These are phyloP conservation scores for Sminthurinus aureus DNA, from an alignment of 2,888 invertebrate genomes.

Conservation along the genomic window DNA sequence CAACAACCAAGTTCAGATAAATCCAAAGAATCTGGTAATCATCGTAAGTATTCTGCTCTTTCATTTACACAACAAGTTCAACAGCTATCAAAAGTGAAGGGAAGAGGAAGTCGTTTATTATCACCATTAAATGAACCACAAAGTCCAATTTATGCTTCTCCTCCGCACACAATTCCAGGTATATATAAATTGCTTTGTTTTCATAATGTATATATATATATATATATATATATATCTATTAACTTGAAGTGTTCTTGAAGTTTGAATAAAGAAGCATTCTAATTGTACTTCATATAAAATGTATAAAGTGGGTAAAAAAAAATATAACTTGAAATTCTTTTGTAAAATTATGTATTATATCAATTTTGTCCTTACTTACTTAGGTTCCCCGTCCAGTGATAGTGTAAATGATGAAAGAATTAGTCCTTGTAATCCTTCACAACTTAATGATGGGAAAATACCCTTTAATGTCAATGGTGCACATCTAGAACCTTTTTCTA, in stretches of 20 bases:
- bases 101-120: constrained; percentile 67
- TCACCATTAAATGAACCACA: constrained; percentile 72
- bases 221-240: too few species aligned
- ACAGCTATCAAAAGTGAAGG: constrained; percentile 76
- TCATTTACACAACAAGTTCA: constrained; percentile 94
- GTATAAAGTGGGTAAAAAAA: too few species aligned
- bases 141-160: constrained; percentile 81
- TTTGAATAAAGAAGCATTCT: too few species aligned
- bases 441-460: constrained; percentile 42
- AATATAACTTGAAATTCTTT: too few species aligned
- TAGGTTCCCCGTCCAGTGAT: constrained; percentile 70
- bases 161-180: too few species aligned
- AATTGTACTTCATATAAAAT: too few species aligned
- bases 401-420: constrained; percentile 58
- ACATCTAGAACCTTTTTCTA: not conserved
- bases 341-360: too few species aligned
- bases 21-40: constrained; percentile 1
- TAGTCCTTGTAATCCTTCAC: constrained; percentile 54
- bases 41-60: constrained; percentile 67
- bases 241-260: too few species aligned
- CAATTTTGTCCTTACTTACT: too few species aligned
- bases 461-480: constrained; percentile 31
- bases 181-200: too few species aligned
- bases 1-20: constrained; percentile 26
- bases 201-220: too few species aligned